A percentile compares a stretch with the other conserved stretches of the same genome.
Conservation (phyloP, 2,888 invertebrate species). For the Anoplius nigerrimus region DNA sequence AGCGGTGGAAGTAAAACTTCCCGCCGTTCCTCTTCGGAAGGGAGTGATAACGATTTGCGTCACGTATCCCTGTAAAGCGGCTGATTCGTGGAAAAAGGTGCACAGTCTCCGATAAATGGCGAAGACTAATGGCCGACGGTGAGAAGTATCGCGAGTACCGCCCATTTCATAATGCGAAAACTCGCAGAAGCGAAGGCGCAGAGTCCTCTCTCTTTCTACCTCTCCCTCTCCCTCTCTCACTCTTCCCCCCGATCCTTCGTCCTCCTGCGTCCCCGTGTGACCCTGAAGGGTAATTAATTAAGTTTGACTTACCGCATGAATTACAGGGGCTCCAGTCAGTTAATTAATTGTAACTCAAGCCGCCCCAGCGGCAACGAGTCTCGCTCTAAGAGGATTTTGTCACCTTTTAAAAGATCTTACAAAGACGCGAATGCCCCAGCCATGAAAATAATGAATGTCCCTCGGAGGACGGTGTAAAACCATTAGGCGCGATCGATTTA, state of each 20-base stretch:
- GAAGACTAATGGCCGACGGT: conserved; percentile 16
- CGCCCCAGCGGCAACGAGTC: conserved; percentile 49
- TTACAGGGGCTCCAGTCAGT: conserved; percentile 68
- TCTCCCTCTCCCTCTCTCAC: conserved; percentile 2
- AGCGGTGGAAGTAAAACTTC: conserved; percentile 9
- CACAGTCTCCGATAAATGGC: background rate
- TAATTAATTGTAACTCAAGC: conserved; percentile 72
- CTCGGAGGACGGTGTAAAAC: conserved; percentile 2
- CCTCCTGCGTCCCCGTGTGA: conserved; percentile 16
- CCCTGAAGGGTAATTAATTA: conserved; percentile 68
- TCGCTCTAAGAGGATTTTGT: conserved; percentile 65
- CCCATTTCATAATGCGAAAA: conserved; percentile 26
- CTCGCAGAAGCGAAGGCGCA: conserved; percentile 20
- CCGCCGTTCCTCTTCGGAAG: conserved; percentile 6
- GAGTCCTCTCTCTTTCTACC: conserved; percentile 27
- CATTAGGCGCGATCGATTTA: conserved; percentile 33
- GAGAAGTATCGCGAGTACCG: conserved; percentile 31
- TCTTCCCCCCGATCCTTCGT: background rate
- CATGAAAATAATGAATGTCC: conserved; percentile 44
- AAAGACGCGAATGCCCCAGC: conserved; percentile 25
- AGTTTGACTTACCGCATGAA: conserved; percentile 73
- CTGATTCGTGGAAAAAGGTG: background rate
- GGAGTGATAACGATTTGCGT: background rate
- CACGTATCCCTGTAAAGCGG: background rate
- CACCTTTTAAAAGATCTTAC: conserved; percentile 66